These are phyloP conservation scores for Oxyura jamaicensis DNA, from an alignment of 2,113 vertebrate genomes.

Conservation along the genomic window DNA sequence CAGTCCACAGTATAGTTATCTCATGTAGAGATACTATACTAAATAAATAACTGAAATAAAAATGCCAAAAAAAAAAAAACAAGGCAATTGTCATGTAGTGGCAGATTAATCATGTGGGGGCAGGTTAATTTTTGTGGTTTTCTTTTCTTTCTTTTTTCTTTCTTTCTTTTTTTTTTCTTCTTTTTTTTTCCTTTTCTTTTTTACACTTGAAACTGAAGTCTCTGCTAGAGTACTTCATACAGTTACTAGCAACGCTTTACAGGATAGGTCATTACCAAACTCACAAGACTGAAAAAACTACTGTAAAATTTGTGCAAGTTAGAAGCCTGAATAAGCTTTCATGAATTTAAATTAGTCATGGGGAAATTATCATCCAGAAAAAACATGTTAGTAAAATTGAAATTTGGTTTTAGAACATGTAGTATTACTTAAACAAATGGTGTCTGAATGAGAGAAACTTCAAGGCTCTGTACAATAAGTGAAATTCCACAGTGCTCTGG, in stretches of 20 bases:
- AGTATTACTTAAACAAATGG: background rate
- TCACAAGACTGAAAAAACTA: background rate
- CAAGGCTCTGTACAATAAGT: background rate
- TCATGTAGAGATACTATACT: background rate
- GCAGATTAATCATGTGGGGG: background rate
- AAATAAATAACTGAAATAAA: background rate
- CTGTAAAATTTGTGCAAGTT: background rate
- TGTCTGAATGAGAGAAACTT: background rate
- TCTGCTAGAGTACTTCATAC: background rate
- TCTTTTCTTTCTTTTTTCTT: background rate
- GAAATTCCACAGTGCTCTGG: background rate
- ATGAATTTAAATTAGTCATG: background rate
- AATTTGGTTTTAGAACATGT: background rate
- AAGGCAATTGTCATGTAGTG: background rate
- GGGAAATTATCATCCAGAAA: background rate
- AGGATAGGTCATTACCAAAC: background rate
- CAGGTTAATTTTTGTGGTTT: background rate
- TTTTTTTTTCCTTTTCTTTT: background rate
- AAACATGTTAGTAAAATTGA: background rate
- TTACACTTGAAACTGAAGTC: background rate
- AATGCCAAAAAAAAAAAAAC: background rate
- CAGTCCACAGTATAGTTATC: background rate
- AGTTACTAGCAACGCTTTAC: background rate
- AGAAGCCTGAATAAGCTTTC: background rate
- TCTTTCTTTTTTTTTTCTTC: fast-evolving